Base-by-base conservation (phyloP, 2,113 vertebrate species). In the Atlantisia rogersi region DNA sequence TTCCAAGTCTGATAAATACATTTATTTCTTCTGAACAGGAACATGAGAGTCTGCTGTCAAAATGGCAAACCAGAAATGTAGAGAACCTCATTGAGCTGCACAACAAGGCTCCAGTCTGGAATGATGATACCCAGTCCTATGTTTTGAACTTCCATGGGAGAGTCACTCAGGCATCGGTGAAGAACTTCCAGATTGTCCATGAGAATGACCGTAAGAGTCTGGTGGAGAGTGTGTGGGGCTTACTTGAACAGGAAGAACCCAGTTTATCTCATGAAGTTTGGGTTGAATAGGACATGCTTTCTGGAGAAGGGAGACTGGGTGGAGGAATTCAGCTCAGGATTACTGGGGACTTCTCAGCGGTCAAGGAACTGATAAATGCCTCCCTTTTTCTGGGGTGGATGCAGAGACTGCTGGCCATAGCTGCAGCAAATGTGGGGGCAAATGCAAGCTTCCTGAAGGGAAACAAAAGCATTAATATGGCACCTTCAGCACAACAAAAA, bases 111-210 rank as follows among this genome's bases (percentile, higher is more conserved):
- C 99, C 99, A 0, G 98, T 99, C 84, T 99, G 99, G 99, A 99
- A 99, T 5, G 99, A 99, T 7, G 99, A 99, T 97, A 99, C 99
- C 1, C 99, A 99, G 88, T 99, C 99, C 4, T 99, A 99, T 4
- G 99, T 99, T 95, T 98, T 99, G 26, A 99, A 99, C 96, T 99
- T 99, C 97, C 99, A 99, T 12, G 99, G 99, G 20, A 98, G 99
- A 15, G 99, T 99, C 74, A 99, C 99, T 4, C 99, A 99, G 92
- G 99, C 99, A 0, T 99, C 99, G 0, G 99, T 99, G 93, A 99
- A 99, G 97, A 99, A 99, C 98, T 99, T 99, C 88, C 99, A 99
- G 97, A 99, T 99, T 16, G 99, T 99, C 79, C 99, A 99, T 20
- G 98, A 99, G 67, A 99, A 99, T 42, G 99, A 99, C 97, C 98